Conservation (phyloP, 1,140 invertebrate species). For the Bicyclus anynana region DNA sequence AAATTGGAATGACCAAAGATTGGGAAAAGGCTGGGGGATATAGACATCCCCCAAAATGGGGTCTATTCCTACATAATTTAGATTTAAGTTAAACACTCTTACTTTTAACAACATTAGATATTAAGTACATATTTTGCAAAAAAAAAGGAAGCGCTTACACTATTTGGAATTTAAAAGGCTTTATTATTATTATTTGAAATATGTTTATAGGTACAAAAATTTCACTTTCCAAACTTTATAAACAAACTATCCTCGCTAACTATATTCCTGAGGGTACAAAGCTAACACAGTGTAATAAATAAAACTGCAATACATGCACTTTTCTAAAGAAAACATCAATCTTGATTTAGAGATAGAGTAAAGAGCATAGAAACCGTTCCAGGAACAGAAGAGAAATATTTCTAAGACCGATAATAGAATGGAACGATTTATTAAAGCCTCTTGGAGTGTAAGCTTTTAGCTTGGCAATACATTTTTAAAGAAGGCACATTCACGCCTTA, state of each 20-base stretch:
- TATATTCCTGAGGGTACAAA: background rate
- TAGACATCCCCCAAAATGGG: too few relatives aligned
- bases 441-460: background rate
- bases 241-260: background rate
- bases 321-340: conserved; percentile 6
- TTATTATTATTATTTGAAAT: too few relatives aligned
- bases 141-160: too few relatives aligned
- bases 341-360: conserved; percentile 2
- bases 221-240: background rate
- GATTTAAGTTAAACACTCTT: too few relatives aligned
- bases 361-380: background rate
- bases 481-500: background rate
- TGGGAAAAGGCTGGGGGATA: too few relatives aligned
- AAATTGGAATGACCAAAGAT: too few relatives aligned
- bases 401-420: conserved; percentile 3
- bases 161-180: too few relatives aligned
- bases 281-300: background rate
- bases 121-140: too few relatives aligned
- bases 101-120: too few relatives aligned
- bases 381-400: conserved; percentile 6
- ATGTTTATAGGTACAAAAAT: too few relatives aligned
- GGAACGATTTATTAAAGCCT: conserved; percentile 2
- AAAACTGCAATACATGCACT: background rate
- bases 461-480: background rate
- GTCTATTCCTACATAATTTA: too few relatives aligned